Evolutionary conservation across 2,888 invertebrate species (phyloP).

Genomic region (Tipula confusa): DNA sequence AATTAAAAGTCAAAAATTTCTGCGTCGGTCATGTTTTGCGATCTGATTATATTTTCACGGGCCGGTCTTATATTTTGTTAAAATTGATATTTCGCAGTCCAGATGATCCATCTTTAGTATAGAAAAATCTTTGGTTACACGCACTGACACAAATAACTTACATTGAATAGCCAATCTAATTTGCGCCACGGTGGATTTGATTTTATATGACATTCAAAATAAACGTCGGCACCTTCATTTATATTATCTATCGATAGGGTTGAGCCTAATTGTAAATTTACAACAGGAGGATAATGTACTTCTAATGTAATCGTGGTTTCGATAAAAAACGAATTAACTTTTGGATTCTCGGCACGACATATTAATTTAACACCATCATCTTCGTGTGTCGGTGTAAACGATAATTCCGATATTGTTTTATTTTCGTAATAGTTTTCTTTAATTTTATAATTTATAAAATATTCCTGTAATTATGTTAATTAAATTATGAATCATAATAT

Average conservation of each 20-base stretch:
- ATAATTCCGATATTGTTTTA: constrained; percentile 27
- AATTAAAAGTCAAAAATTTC: no score
- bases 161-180: constrained; percentile 82
- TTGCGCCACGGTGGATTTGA: constrained; percentile 82
- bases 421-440: constrained; percentile 25
- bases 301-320: constrained; percentile 47
- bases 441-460: constrained; percentile 30
- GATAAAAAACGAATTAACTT: constrained; percentile 67
- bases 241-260: constrained; percentile 82
- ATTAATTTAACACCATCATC: constrained; percentile 75
- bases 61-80: no score
- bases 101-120: no score
- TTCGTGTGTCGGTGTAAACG: constrained; percentile 70
- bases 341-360: constrained; percentile 78
- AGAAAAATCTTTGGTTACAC: not conserved
- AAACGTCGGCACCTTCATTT: constrained; percentile 88
- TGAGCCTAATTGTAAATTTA: constrained; percentile 74
- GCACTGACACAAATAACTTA: constrained; percentile 55
- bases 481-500: not conserved
- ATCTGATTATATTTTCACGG: no score
- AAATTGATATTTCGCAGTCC: no score
- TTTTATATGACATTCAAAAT: constrained; percentile 87
- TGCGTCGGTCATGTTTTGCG: no score
- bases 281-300: constrained; percentile 65
- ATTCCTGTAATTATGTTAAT: constrained; percentile 20